Base-by-base conservation (phyloP, 1,140 invertebrate genomes). In the Philaenus spumarius region DNA sequence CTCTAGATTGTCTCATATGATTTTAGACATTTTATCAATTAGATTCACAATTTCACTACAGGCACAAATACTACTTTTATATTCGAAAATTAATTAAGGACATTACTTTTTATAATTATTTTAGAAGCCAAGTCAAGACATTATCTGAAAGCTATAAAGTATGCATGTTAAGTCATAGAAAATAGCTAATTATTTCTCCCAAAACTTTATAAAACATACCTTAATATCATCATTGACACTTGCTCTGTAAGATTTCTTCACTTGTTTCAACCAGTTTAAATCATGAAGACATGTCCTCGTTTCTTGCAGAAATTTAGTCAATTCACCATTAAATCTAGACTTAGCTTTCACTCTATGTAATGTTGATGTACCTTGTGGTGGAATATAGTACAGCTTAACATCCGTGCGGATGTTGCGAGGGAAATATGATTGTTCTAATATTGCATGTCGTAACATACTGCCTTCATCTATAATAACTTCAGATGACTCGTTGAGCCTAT, bases 281-380 rank as follows among this genome's bases (percentile, higher is more conserved):
- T 62, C 60, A 55, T 62, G 60, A 3, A 62, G 24, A 23, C 55
- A 48, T 2, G 51, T 26, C 42, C 45, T 58, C 7, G 60, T 62
- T n/a, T 58, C 60, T n/a, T 45, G 48, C 17, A 62, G 20, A 19
- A 58, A 62, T n/a, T 46, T 51, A 19, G 23, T 15, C n/a, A 62
- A 4, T 19, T 62, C 60, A 6, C 42, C 51, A 17, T 46, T 39
- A 14, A 34, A 35, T 2, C 43, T 39, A 23, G 51, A 51, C 22
- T 20, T 37, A 5, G 19, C 30, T 17, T 34, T 55, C 19, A 19
- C 52, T 12, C 24, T 54, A 12, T 15, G 15, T 19, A 30, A 24
- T 37, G 45, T 37, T 20, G 53, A 48, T 23, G 19, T 23, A 19
- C 12, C n/a, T 22, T 22, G 23, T 20, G 55, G 55, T 2, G 20